Conservation (phyloP, 2,888 invertebrate genomes). For the Tipula vernalis region DNA sequence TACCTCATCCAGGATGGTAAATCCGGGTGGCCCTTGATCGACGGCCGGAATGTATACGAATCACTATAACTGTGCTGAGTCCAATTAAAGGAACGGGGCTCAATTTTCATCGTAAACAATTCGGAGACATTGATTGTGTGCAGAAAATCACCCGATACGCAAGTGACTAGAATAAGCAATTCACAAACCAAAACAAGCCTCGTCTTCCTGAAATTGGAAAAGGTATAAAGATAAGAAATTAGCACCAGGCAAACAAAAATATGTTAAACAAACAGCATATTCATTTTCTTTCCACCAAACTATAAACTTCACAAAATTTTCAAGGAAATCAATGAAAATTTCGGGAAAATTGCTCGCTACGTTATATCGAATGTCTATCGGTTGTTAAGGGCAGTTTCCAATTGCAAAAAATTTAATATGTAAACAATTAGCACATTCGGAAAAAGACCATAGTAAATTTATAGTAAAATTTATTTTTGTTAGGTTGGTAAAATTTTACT, state of each 20-base stretch:
- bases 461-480: too few species aligned
- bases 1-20: slow-evolving; percentile 78
- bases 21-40: slow-evolving; percentile 65
- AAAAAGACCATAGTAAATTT: too few species aligned
- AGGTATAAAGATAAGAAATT: neutral
- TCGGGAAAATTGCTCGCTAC: neutral
- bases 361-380: neutral
- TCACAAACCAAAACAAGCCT: neutral
- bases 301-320: neutral
- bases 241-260: neutral
- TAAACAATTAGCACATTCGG: too few species aligned
- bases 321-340: neutral
- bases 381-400: neutral
- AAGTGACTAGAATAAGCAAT: neutral
- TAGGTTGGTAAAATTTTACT: too few species aligned
- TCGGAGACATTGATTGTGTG: slow-evolving; percentile 37
- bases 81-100: slow-evolving; percentile 71
- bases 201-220: neutral
- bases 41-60: slow-evolving; percentile 50
- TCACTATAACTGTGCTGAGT: slow-evolving; percentile 37
- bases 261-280: neutral
- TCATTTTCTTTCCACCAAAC: neutral
- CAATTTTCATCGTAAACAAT: slow-evolving; percentile 65
- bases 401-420: too few species aligned
- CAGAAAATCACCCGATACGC: neutral